Conservation (phyloP, 2,888 invertebrate species). For the Lamproptera curius region DNA sequence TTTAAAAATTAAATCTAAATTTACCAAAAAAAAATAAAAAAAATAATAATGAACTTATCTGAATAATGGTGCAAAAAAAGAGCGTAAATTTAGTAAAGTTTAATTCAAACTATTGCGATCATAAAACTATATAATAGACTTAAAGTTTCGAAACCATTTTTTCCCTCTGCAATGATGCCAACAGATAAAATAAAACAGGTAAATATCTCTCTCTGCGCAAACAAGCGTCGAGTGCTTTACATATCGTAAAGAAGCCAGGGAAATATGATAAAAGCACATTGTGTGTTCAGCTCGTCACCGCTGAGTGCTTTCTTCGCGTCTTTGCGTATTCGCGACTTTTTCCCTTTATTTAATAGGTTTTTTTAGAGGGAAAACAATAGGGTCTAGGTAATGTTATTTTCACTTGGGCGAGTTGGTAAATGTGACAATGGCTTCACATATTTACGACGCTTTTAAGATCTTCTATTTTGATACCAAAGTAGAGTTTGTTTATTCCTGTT, state of each 20-base stretch:
- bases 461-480: too few relatives aligned
- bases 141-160: too few relatives aligned
- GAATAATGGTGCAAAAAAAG: too few relatives aligned
- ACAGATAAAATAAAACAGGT: constrained; percentile 6
- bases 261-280: constrained; percentile 18
- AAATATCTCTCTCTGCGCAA: constrained; percentile 12
- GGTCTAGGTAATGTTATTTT: neutral
- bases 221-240: constrained; percentile 14
- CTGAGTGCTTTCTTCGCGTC: constrained; percentile 17
- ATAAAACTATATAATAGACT: too few relatives aligned
- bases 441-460: neutral
- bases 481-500: too few relatives aligned
- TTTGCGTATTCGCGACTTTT: constrained; percentile 13
- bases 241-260: constrained; percentile 15
- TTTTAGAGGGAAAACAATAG: constrained; percentile 11
- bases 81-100: too few relatives aligned
- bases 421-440: neutral
- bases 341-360: constrained; percentile 11
- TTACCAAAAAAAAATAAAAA: neutral
- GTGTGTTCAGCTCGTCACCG: constrained; percentile 14
- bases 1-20: neutral
- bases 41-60: neutral
- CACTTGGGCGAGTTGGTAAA: neutral
- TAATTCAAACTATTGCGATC: too few relatives aligned
- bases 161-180: neutral